Evolutionary conservation across 2,113 vertebrate species (phyloP).

Genomic region (Pedionomus torquatus): DNA sequence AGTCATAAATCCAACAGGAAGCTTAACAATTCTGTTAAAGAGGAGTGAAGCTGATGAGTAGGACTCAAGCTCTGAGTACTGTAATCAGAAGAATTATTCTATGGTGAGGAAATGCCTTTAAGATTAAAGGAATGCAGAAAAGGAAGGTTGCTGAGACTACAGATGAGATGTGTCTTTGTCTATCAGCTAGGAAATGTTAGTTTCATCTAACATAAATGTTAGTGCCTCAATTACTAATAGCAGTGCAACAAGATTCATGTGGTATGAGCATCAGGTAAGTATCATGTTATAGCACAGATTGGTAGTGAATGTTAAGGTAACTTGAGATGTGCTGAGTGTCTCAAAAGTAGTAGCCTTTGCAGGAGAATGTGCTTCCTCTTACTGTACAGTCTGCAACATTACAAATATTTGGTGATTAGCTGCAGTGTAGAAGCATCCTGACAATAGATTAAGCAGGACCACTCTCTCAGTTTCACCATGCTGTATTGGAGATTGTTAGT

Average conservation of each 20-base stretch:
- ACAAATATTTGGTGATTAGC: not conserved
- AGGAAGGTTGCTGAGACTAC: not conserved
- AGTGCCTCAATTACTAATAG: not conserved
- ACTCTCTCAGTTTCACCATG: not conserved
- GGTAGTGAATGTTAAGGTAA: not conserved
- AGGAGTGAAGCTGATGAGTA: conserved; percentile 28
- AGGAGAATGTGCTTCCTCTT: not conserved
- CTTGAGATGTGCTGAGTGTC: not conserved
- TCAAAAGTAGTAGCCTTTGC: not conserved
- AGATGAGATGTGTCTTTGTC: conserved; percentile 10
- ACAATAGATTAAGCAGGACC: not conserved
- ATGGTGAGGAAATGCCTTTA: conserved; percentile 4
- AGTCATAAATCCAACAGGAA: not conserved
- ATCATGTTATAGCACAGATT: not conserved
- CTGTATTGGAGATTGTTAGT: not conserved
- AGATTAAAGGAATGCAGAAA: conserved; percentile 11
- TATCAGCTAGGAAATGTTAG: not conserved
- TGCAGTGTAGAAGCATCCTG: not conserved
- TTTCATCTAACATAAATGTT: not conserved
- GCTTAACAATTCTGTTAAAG: not conserved
- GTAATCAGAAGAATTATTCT: conserved; percentile 54
- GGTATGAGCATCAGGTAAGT: not conserved
- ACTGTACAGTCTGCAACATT: not conserved
- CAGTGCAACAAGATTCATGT: not conserved
- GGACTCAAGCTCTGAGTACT: conserved; percentile 31